Conservation (phyloP, 2,888 invertebrate species). For the Rhogogaster chlorosoma region DNA sequence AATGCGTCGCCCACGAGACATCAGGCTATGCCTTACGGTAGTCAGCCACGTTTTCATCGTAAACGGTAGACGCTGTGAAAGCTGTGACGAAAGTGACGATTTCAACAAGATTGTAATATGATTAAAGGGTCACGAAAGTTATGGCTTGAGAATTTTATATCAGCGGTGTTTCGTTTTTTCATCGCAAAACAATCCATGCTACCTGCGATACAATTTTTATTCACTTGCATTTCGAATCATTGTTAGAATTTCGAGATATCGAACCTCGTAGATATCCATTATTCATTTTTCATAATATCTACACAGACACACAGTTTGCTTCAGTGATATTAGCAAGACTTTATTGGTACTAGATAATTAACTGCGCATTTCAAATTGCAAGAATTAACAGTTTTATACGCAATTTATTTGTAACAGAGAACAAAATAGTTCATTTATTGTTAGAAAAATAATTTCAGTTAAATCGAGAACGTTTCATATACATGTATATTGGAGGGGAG, state of each 20-base stretch:
- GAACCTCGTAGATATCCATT: background rate
- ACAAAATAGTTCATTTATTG: background rate
- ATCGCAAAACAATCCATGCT: background rate
- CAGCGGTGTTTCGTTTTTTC: background rate
- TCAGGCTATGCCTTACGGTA: slow-evolving; percentile 33
- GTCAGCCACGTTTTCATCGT: slow-evolving; percentile 38
- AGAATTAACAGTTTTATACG: slow-evolving; percentile 5
- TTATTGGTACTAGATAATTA: background rate
- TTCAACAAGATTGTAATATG: background rate
- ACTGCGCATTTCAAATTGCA: background rate
- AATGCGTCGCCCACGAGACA: slow-evolving; percentile 1
- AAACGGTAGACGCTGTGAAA: background rate
- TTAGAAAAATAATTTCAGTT: background rate
- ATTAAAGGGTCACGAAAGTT: background rate
- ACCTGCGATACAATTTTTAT: background rate
- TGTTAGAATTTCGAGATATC: background rate
- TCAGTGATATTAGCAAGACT: background rate
- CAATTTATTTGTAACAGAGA: background rate
- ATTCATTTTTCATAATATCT: background rate
- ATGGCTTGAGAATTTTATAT: background rate
- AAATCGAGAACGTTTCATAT: background rate
- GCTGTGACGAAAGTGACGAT: background rate
- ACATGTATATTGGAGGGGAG: background rate
- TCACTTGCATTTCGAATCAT: background rate
- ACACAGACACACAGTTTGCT: background rate